Evolutionary conservation across 2,888 invertebrate genomes (phyloP), one percentile per base, ranked within the genome.

Genomic region (Diaperis boleti): DNA sequence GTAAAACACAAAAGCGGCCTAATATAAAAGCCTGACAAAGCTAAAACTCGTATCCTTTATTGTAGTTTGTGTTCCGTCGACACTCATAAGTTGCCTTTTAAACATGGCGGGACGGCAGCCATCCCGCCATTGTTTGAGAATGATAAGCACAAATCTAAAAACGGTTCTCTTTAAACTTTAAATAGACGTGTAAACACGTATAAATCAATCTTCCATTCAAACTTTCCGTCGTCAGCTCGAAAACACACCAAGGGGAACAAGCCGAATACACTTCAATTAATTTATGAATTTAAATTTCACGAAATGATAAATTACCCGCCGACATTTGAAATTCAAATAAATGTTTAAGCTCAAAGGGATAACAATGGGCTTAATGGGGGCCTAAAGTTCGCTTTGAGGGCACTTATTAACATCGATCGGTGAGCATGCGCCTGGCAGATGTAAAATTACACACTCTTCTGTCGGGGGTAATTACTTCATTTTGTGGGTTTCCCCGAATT

Each of bases 111-210:
- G 45, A 33, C 56, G 44, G 33, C 56, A 45, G 41, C 29, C 50
- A 29, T 31, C 10, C n/a, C 2, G 29, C 62, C 45, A 63, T 71
- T 69, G 68, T 71, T 67, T 55, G 64, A 55, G 15, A 57, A 70
- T 74, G 73, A 74, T 69, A 66, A 68, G 74, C 74, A 73, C 50
- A 71, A 73, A 69, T 66, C 65, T 52, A 57, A 69, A 74, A 74
- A 74, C 70, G 69, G 72, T 68, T 65, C 71, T 69, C 66, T 75
- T 75, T 74, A 74, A 74, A 74, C 71, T 74, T 74, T 74, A 75
- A 75, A 75, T 72, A 69, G 72, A 74, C 72, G 74, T 74, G 74
- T 75, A 75, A 75, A 75, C 74, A 74, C 63, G 70, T 69, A 73
- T 74, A 73, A 74, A 75, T 75, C 75, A 75, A 73, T 71, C 72